Evolutionary conservation across 2,888 invertebrate species (phyloP).

Genomic region (Anodontia alba): DNA sequence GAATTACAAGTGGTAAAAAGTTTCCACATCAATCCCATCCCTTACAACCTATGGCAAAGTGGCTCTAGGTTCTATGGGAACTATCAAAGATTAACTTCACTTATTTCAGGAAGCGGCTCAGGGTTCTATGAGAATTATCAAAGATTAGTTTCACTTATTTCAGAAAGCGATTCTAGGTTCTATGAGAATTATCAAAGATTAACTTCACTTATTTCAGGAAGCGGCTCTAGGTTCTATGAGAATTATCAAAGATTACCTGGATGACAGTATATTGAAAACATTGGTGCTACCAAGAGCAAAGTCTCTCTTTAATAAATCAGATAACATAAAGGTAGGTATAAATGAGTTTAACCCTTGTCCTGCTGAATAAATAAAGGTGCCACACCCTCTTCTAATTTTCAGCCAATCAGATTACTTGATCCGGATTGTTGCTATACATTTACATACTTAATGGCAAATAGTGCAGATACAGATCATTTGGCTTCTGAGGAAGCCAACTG

Average conservation of each 20-base stretch:
- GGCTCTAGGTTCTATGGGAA: constrained; percentile 93
- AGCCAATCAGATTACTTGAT: too few species aligned
- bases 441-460: too few species aligned
- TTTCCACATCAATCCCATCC: too few species aligned
- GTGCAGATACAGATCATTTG: too few species aligned
- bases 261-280: constrained; percentile 91
- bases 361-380: too few species aligned
- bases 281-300: constrained; percentile 94
- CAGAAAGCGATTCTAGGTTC: constrained; percentile 95
- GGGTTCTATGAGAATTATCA: constrained; percentile 93
- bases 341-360: too few species aligned
- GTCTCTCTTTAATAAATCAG: constrained; percentile 87
- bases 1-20: too few species aligned
- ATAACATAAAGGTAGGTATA: constrained; percentile 80
- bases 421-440: too few species aligned
- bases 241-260: constrained; percentile 93
- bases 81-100: constrained; percentile 93
- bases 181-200: constrained; percentile 88
- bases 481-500: too few species aligned
- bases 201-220: constrained; percentile 87
- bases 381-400: too few species aligned
- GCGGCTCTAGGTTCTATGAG: constrained; percentile 95
- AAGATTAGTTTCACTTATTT: too few species aligned
- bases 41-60: too few species aligned
- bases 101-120: constrained; percentile 95